Conservation (phyloP, 2,113 vertebrate species). For the Phyllostomus discolor region DNA sequence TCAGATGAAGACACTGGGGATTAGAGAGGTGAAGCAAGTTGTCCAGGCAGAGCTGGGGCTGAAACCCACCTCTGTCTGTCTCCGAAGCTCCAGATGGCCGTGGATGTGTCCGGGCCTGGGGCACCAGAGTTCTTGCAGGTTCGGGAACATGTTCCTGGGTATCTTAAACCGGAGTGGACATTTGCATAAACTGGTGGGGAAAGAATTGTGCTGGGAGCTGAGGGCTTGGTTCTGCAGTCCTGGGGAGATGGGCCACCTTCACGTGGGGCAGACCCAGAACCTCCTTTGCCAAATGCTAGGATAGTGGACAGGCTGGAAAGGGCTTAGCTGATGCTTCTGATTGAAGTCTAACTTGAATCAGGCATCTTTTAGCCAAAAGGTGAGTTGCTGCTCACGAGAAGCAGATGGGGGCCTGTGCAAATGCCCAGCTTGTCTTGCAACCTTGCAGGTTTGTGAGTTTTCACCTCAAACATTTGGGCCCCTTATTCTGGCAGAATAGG, state of each 20-base stretch:
- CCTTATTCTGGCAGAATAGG: neutral
- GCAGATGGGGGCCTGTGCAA: neutral
- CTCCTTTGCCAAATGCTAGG: neutral
- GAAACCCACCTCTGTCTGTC: neutral
- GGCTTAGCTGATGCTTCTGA: neutral
- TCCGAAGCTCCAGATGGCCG: neutral
- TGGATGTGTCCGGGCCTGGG: neutral
- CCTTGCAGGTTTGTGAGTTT: neutral
- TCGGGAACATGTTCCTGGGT: fast-evolving
- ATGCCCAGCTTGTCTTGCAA: neutral
- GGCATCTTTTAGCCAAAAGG: neutral
- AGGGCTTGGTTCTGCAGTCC: neutral
- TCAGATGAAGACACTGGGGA: neutral
- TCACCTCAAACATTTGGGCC: neutral
- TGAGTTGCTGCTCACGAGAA: neutral
- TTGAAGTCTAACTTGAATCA: neutral
- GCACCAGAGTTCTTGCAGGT: neutral
- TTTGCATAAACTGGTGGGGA: neutral
- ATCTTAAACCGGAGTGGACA: neutral
- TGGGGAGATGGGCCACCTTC: no score
- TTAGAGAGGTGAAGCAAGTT: neutral
- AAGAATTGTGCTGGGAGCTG: neutral
- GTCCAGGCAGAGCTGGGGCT: neutral
- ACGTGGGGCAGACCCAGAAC: neutral
- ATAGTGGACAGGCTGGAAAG: neutral